A percentile compares a stretch with the other conserved stretches of the same genome.
Conservation (phyloP, 2,113 vertebrate genomes). For the Dicrurus megarhynchus region DNA sequence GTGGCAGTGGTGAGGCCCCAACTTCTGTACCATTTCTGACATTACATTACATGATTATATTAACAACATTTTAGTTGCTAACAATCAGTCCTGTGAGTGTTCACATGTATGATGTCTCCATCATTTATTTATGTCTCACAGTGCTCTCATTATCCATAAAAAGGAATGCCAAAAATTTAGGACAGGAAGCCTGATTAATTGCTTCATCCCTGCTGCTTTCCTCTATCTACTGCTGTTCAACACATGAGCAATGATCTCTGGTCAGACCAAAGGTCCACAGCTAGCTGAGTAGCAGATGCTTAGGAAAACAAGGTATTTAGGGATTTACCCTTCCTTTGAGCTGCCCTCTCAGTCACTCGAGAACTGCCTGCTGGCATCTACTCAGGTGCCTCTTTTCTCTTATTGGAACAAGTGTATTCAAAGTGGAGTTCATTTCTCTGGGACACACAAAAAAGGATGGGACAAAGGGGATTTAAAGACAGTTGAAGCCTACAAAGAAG, state of each 20-base stretch:
- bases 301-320: neutral
- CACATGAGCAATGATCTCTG: neutral
- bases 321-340: neutral
- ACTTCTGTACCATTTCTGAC: neutral
- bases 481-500: neutral
- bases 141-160: neutral
- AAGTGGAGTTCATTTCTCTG: neutral
- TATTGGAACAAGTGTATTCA: neutral
- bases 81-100: neutral
- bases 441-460: neutral
- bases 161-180: neutral
- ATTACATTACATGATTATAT: neutral
- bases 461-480: neutral
- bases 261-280: neutral
- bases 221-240: neutral
- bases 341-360: neutral
- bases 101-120: neutral
- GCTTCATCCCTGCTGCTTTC: neutral
- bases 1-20: neutral
- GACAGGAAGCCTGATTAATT: neutral
- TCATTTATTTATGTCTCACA: neutral
- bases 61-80: neutral
- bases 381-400: neutral
- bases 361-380: neutral
- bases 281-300: neutral